Evolutionary conservation across 2,888 invertebrate genomes (phyloP), one percentile per base, ranked within the genome.

Genomic region (Girardia tigrina): DNA sequence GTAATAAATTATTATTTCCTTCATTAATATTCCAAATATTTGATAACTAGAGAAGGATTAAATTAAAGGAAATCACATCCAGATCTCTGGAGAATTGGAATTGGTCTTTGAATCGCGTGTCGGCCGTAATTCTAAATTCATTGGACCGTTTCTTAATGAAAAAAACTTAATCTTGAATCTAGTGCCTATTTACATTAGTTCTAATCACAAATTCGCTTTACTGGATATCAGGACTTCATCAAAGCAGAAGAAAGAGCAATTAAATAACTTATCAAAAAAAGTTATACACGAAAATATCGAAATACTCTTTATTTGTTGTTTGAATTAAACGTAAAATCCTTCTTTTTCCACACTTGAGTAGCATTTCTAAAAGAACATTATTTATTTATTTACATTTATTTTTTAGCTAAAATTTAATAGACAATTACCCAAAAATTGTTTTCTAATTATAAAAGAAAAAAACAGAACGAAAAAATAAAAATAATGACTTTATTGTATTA

Each of bases 1-100:
- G 56, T 56, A 56, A 56, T 56, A 56, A 56, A 56, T 56, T 56
- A 56, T 56, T 56, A 56, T 56, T 56, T 56, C 56, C 56, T 56
- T 56, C 56, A 56, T 56, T 56, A 56, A 56, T 56, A 56, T 56
- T 56, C 56, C 56, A 56, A 23, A 56, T 56, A 56, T 56, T 56
- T 56, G 56, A 56, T 56, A 56, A 56, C 56, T 12, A 56, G 56
- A 56, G 56, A 56, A 56, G n/a, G 56, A 56, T 56, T 56, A 56
- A 56, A 56, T 56, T 56, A 56, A 56, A 56, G 56, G 23, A 56
- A 56, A 56, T 56, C 56, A 56, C 56, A 56, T 56, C 56, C 56
- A 56, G 4, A 8, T 56, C 56, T 56, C 56, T 56, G 56, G 56
- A 56, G 56, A 56, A 56, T 56, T 56, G 56, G 56, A 56, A 56